A percentile compares a stretch with the other conserved stretches of the same genome.
Evolutionary conservation across 2,113 vertebrate species (phyloP).

Genomic region (Ia io): DNA sequence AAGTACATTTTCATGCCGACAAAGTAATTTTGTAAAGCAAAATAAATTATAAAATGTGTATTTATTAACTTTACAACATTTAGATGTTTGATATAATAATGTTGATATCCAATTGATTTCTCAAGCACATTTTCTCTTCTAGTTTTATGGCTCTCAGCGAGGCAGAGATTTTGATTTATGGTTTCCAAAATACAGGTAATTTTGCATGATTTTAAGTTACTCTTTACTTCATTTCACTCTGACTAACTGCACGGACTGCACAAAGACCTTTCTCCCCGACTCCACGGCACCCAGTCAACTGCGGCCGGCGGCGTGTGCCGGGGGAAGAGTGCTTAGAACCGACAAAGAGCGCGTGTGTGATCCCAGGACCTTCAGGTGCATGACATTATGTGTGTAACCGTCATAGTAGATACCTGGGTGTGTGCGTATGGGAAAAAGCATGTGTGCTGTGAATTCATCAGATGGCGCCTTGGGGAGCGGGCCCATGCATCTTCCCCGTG

Average conservation of each 20-base stretch:
- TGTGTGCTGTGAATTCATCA: not conserved
- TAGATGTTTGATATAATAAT: not conserved
- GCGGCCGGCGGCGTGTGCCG: not conserved
- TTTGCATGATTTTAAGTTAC: not conserved
- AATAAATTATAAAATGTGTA: not conserved
- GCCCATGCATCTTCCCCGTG: not conserved
- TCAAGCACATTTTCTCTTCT: not conserved
- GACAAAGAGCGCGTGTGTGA: not conserved
- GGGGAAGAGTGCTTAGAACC: not conserved
- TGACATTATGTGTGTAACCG: no score
- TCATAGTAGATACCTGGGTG: not conserved
- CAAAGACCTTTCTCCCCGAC: not conserved
- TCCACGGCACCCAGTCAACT: not conserved
- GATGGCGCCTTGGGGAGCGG: not conserved
- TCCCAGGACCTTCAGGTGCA: not conserved
- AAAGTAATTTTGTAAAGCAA: conserved; percentile 16
- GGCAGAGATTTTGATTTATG: not conserved
- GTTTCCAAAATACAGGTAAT: not conserved
- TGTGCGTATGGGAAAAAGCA: not conserved
- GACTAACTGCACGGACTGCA: not conserved
- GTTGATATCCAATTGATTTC: not conserved
- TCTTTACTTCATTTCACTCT: not conserved
- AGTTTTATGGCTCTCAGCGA: not conserved
- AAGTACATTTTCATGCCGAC: not conserved
- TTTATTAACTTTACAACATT: not conserved